Base-by-base conservation (phyloP, 2,888 invertebrate genomes). In the Theodoxus fluviatilis region DNA sequence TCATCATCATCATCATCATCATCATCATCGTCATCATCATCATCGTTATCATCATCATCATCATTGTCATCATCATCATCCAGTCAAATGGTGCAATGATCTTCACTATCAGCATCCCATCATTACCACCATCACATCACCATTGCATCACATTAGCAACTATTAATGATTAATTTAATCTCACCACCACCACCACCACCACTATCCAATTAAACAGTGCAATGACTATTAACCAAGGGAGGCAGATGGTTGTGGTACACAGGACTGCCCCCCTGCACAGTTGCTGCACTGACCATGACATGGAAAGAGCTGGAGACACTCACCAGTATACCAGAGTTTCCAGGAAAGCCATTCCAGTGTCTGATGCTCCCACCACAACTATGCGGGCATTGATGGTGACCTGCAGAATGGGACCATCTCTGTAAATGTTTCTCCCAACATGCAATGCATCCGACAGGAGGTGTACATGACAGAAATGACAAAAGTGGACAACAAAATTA, bases 281-380 rank as follows among this genome's bases (percentile, higher is more conserved):
- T n/a, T n/a, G n/a, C n/a, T n/a, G n/a, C n/a, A n/a, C n/a, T n/a
- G n/a, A n/a, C n/a, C n/a, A n/a, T n/a, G n/a, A n/a, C n/a, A n/a
- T 6, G 7, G 7, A 49, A n/a, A 6, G 1, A 33, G 64, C 64
- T 37, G 22, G 18, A 6, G n/a, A 47, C 9, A 75, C 76, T 76
- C 74, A 87, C 87, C 86, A 86, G 74, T 84, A 87, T 7, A 84
- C 81, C 25, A 87, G 77, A 15, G 86, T 83, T 73, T 87, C 86
- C 59, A 87, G 73, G 74, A 85, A 85, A 18, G 85, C 79, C 3
- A 87, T 73, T 6, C 85, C 85, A 59, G 82, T 82, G 76, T 85
- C 84, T 12, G 87, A 88, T 1, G 87, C 87, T 52, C 88, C 88
- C 4, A 88, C 84, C 12, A 87, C 86, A 3, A 87, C 87, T 72